Conservation (phyloP, 92 coral and sea anemone genomes). For the Palythoa caribaeorum region DNA sequence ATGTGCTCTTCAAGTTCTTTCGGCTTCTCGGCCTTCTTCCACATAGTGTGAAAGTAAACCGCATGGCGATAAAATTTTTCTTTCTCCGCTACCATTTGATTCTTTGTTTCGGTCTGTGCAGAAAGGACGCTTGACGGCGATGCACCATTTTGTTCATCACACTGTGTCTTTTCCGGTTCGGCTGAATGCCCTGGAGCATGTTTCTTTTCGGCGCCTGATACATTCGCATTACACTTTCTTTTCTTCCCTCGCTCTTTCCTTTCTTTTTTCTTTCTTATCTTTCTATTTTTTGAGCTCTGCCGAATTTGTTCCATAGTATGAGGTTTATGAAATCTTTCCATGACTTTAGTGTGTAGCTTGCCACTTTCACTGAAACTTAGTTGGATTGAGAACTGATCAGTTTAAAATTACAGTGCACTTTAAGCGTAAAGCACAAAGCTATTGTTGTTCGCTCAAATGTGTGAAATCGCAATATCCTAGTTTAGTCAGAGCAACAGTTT, state of each 20-base stretch:
- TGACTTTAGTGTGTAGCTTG: too few species aligned
- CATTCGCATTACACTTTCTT: background rate
- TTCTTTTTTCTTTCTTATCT: background rate
- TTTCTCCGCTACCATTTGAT: background rate
- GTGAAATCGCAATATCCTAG: too few species aligned
- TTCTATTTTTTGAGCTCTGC: background rate
- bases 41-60: slow-evolving; percentile 9
- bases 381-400: too few species aligned
- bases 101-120: background rate
- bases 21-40: background rate
- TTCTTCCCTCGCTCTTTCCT: background rate
- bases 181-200: background rate
- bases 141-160: background rate
- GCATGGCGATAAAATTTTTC: background rate
- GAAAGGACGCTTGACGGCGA: background rate
- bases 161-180: background rate
- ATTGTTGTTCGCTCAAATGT: too few species aligned
- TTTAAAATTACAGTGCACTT: too few species aligned
- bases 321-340: too few species aligned
- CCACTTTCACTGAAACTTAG: too few species aligned
- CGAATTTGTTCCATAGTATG: background rate
- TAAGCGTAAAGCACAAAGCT: too few species aligned
- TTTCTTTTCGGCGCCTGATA: background rate
- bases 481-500: too few species aligned
- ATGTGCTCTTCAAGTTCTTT: too few species aligned